These are phyloP conservation scores for Rhynchomys soricoides DNA, from an alignment of 2,113 vertebrate genomes.

Conservation along the genomic window DNA sequence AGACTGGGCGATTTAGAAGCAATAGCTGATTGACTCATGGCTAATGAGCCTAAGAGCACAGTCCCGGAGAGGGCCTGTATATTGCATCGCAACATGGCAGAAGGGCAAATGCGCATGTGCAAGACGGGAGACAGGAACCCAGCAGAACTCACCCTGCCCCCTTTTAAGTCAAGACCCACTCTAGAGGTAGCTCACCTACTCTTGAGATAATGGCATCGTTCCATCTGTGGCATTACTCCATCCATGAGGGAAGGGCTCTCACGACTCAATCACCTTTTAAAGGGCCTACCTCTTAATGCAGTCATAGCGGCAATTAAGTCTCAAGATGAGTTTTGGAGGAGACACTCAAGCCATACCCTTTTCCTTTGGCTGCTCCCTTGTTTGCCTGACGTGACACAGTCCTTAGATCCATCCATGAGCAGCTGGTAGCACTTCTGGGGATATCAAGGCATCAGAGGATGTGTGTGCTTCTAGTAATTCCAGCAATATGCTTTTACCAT, in stretches of 20 bases:
- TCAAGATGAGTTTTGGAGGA: neutral
- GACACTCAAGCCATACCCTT: neutral
- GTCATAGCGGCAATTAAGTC: neutral
- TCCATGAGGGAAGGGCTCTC: neutral
- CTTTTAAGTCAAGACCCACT: neutral
- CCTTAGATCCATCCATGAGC: conserved; percentile 83
- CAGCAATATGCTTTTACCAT: conserved; percentile 78
- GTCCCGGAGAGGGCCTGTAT: neutral
- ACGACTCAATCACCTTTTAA: neutral
- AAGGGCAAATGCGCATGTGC: neutral
- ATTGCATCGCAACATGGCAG: neutral
- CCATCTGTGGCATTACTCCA: neutral
- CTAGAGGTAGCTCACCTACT: too few relatives aligned
- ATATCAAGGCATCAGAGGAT: conserved; percentile 82
- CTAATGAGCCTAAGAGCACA: neutral
- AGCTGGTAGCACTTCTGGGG: conserved; percentile 75
- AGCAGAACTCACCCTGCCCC: neutral
- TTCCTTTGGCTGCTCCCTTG: fast-evolving
- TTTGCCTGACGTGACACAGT: neutral
- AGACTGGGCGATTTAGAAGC: neutral
- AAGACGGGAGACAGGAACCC: neutral
- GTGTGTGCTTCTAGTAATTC: conserved; percentile 79
- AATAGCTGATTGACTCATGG: neutral
- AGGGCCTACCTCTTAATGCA: neutral
- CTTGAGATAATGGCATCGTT: neutral